These are phyloP conservation scores for Sturnus vulgaris DNA, from an alignment of 2,113 vertebrate genomes.

Conservation along the genomic window DNA sequence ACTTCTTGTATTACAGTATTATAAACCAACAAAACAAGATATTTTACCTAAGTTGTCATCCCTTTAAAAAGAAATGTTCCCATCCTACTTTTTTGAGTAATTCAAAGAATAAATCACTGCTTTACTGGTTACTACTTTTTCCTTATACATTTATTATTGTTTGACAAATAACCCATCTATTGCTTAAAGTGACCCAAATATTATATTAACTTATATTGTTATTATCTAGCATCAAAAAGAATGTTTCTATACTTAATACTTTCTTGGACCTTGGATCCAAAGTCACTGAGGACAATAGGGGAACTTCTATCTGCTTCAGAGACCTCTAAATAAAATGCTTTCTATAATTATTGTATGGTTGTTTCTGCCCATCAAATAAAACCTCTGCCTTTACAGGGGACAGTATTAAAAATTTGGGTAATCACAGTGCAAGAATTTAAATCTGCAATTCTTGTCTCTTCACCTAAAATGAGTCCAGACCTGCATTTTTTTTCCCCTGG, in stretches of 20 bases:
- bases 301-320: not conserved
- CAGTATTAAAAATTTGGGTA: not conserved
- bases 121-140: not conserved
- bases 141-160: not conserved
- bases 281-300: not conserved
- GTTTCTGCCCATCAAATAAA: not conserved
- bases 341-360: not conserved
- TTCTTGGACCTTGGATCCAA: not conserved
- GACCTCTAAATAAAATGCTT: not conserved
- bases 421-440: not conserved
- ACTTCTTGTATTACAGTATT: conserved; percentile 20
- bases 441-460: not conserved
- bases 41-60: not conserved
- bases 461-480: not conserved
- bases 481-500: not conserved
- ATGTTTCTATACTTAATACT: not conserved
- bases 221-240: not conserved
- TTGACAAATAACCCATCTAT: not conserved
- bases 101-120: not conserved
- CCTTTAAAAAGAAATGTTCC: not conserved
- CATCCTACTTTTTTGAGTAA: not conserved
- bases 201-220: not conserved
- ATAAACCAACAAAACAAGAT: not conserved
- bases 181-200: conserved; percentile 19
- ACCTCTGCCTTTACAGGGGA: not conserved